A percentile compares a stretch with the other conserved stretches of the same genome.
These are phyloP conservation scores for Noctua fimbriata DNA, from an alignment of 2,888 invertebrate species.

Conservation along the genomic window DNA sequence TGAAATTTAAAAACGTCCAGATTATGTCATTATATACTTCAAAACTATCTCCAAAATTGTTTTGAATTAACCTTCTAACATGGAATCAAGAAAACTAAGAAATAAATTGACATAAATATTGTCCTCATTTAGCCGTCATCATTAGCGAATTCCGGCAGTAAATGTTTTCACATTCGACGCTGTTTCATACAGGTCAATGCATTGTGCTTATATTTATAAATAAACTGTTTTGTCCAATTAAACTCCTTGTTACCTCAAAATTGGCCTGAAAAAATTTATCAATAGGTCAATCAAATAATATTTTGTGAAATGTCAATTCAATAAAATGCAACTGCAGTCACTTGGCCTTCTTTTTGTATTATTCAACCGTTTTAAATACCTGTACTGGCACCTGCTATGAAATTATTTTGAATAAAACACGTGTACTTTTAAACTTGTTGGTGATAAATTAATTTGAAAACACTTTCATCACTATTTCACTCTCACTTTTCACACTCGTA, in stretches of 20 bases:
- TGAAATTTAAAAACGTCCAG: neutral
- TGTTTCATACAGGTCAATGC: slow-evolving; percentile 80
- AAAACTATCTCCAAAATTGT: neutral
- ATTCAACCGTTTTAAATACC: slow-evolving; percentile 44
- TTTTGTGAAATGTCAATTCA: slow-evolving; percentile 52
- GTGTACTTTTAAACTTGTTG: slow-evolving; percentile 17
- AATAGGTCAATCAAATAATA: slow-evolving; percentile 52
- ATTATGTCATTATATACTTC: neutral
- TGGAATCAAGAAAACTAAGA: slow-evolving; percentile 44
- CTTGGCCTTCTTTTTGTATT: slow-evolving; percentile 54
- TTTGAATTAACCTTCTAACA: neutral
- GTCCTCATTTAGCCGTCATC: slow-evolving; percentile 76
- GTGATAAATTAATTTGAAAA: slow-evolving; percentile 24
- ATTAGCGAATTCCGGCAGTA: slow-evolving; percentile 81
- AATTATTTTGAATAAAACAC: slow-evolving; percentile 18
- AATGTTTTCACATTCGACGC: slow-evolving; percentile 78
- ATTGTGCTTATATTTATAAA: slow-evolving; percentile 78
- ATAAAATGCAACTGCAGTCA: slow-evolving; percentile 59
- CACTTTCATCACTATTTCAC: slow-evolving; percentile 59
- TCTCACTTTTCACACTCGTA: slow-evolving; percentile 67
- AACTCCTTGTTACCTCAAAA: slow-evolving; percentile 34
- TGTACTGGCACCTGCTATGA: slow-evolving; percentile 43
- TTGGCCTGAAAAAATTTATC: slow-evolving; percentile 48
- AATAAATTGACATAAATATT: slow-evolving; percentile 65
- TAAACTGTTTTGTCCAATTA: slow-evolving; percentile 67